Conservation (phyloP, 2,888 invertebrate species). For the Charanyca ferruginea region DNA sequence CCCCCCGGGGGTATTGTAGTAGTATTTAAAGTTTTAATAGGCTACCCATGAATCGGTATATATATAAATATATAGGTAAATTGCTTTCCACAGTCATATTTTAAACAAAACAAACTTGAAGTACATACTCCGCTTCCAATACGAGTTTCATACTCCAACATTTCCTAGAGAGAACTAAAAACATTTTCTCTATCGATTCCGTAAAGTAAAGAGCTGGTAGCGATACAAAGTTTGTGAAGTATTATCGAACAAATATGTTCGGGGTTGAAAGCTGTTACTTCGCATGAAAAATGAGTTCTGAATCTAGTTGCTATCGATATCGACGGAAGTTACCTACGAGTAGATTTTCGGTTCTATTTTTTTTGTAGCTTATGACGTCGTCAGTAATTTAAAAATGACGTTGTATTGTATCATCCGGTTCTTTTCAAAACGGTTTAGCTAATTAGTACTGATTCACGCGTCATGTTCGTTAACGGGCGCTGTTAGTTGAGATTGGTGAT, state of each 20-base stretch:
- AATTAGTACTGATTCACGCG: too few relatives aligned
- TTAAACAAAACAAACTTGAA: not conserved
- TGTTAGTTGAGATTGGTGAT: too few relatives aligned
- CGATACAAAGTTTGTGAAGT: constrained; percentile 51
- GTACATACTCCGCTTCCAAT: not conserved
- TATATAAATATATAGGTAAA: too few relatives aligned
- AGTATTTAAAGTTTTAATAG: too few relatives aligned
- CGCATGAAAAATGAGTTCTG: constrained; percentile 50
- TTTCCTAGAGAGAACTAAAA: constrained; percentile 20
- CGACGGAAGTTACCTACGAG: constrained; percentile 11
- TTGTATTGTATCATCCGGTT: too few relatives aligned
- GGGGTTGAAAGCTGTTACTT: constrained; percentile 44
- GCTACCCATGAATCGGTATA: too few relatives aligned
- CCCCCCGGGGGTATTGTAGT: too few relatives aligned
- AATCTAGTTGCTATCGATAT: constrained; percentile 20
- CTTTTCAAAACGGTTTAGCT: too few relatives aligned
- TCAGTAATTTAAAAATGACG: not conserved
- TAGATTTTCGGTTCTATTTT: constrained; percentile 1
- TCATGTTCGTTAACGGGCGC: too few relatives aligned
- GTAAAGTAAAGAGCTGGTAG: constrained; percentile 36
- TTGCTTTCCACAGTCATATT: not conserved
- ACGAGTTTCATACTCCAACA: not conserved
- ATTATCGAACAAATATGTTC: constrained; percentile 56
- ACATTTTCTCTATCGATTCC: constrained; percentile 28
- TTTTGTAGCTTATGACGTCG: not conserved